phyloP scores from a whole-genome alignment of 2,113 vertebrate genomes.

The Lampris megalopsis region DNA sequence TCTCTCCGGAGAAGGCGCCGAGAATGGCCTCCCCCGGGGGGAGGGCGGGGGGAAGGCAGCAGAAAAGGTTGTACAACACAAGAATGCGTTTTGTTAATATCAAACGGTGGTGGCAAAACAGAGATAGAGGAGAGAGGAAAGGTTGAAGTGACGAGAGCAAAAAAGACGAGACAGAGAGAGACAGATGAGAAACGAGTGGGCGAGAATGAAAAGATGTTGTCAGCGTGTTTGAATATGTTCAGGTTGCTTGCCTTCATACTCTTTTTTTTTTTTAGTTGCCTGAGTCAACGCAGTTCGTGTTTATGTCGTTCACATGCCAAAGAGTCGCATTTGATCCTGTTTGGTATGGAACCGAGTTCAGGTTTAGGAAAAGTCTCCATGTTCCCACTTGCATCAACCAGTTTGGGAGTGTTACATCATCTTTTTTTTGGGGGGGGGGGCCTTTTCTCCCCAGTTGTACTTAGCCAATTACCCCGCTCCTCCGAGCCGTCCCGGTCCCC shows the following conservation, averaged over 20 bases:
- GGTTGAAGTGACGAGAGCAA: slow-evolving; percentile 21
- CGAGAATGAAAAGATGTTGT: slow-evolving; percentile 4
- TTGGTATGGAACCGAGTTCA: too few relatives aligned
- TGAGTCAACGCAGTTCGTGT: too few relatives aligned
- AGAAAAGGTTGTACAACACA: slow-evolving; percentile 16
- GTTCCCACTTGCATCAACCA: background rate
- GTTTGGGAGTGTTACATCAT: too few relatives aligned
- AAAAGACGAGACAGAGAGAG: background rate
- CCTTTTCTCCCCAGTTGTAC: too few relatives aligned
- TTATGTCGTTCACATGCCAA: too few relatives aligned
- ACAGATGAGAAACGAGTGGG: slow-evolving; percentile 1
- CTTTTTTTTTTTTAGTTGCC: too few relatives aligned
- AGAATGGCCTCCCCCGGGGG: slow-evolving; percentile 39
- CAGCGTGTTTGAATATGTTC: slow-evolving; percentile 5
- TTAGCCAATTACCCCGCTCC: too few relatives aligned
- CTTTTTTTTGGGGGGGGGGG: too few relatives aligned
- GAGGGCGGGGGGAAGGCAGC: background rate
- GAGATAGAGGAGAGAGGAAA: slow-evolving; percentile 26
- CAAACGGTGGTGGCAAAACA: slow-evolving; percentile 55
- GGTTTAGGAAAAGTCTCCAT: too few relatives aligned
- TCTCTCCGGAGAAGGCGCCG: slow-evolving; percentile 46
- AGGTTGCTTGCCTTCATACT: too few relatives aligned
- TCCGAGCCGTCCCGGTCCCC: too few relatives aligned
- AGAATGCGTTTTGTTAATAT: slow-evolving; percentile 58
- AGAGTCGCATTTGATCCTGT: too few relatives aligned